These are phyloP conservation scores for Theretra japonica DNA, from an alignment of 2,888 invertebrate species.

Conservation along the genomic window DNA sequence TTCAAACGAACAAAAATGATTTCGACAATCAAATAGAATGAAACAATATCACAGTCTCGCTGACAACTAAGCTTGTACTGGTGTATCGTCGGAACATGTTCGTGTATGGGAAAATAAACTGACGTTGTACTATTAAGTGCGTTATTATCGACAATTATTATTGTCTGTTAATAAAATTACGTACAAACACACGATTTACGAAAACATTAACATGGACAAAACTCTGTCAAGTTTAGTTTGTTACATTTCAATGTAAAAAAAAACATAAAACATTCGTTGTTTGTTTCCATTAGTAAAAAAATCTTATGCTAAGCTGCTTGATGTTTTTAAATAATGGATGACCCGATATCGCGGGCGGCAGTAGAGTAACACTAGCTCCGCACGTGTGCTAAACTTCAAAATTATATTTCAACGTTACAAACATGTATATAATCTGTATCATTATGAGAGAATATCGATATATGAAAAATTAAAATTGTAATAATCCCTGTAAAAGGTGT, in stretches of 20 bases:
- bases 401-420: constrained; percentile 37
- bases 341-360: constrained; percentile 56
- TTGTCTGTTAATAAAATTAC: constrained; percentile 46
- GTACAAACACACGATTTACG: constrained; percentile 37
- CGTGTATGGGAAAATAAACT: constrained; percentile 54
- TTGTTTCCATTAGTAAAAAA: constrained; percentile 50
- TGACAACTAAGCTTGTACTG: constrained; percentile 48
- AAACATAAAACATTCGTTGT: constrained; percentile 52
- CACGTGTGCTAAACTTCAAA: constrained; percentile 68
- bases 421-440: constrained; percentile 2
- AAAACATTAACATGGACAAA: constrained; percentile 41
- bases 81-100: constrained; percentile 71
- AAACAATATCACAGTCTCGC: constrained; percentile 74
- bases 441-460: constrained; percentile 29
- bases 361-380: constrained; percentile 46
- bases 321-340: constrained; percentile 52
- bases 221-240: constrained; percentile 51
- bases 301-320: constrained; percentile 47
- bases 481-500: too few species aligned
- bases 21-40: constrained; percentile 33
- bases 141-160: constrained; percentile 59
- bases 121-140: constrained; percentile 79
- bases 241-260: constrained; percentile 48
- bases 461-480: too few species aligned
- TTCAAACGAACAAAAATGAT: constrained; percentile 44